Conservation (phyloP, 2,113 vertebrate species). For the Gymnogyps californianus region DNA sequence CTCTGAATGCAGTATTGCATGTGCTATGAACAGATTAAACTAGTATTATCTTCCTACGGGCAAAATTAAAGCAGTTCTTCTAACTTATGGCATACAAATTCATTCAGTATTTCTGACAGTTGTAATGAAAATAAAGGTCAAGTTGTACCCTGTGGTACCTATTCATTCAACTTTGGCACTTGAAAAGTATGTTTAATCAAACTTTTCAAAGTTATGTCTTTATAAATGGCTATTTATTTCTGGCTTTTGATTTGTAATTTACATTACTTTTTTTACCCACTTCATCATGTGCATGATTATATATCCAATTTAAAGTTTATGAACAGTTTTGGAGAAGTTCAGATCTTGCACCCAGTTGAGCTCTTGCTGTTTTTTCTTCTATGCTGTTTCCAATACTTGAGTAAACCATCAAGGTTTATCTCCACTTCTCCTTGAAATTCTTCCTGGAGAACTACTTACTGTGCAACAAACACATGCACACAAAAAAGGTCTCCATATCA, state of each 20-base stretch:
- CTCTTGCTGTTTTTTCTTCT: background rate
- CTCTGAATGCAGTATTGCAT: background rate
- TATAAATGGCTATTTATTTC: background rate
- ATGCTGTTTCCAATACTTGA: background rate
- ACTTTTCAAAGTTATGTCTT: background rate
- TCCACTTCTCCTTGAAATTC: background rate
- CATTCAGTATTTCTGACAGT: conserved; percentile 2
- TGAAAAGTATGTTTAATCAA: conserved; percentile 13
- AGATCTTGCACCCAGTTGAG: background rate
- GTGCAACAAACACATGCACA: background rate
- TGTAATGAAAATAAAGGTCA: conserved; percentile 20
- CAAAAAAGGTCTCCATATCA: background rate
- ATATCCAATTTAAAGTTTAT: background rate
- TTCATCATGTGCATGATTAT: background rate
- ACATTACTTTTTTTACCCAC: background rate
- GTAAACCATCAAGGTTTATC: background rate
- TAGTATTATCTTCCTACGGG: background rate
- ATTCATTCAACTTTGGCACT: background rate
- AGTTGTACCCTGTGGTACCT: background rate
- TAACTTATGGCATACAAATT: background rate
- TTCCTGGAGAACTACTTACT: background rate
- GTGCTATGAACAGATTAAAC: background rate
- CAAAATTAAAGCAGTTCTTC: conserved; percentile 16
- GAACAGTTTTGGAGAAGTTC: background rate
- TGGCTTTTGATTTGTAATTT: background rate